Evolutionary conservation across 2,888 invertebrate species (phyloP), one percentile per base, ranked within the genome.

Genomic region (Biston betularia): DNA sequence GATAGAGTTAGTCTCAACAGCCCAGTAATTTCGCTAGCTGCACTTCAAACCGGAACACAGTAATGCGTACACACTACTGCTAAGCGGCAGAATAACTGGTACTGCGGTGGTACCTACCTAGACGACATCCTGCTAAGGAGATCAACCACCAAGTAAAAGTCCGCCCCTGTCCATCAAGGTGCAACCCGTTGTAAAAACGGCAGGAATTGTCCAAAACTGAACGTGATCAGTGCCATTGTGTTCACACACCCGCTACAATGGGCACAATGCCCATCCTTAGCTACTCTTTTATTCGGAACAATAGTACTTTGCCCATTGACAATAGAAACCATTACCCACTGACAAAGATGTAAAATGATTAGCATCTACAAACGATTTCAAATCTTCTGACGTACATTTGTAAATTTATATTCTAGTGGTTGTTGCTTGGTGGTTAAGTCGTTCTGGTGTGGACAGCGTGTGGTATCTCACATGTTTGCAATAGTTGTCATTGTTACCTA

Each of bases 181-280:
- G 93, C 92, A 92, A 92, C 90, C 91, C 91, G 89, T 92, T 92
- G 92, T 91, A 93, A 92, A 92, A 93, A 92, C 85, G 79, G 77
- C 84, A 82, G 84, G 90, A 91, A 93, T 92, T 92, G 91, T 91
- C 92, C 92, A 92, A 93, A 92, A 93, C 88, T 87, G 88, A 91
- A 89, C 89, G 90, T 88, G 90, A 90, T 90, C 90, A 84, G 76
- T 57, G 62, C 76, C 85, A 86, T 93, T 93, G 92, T 93, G 81
- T 82, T 68, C 86, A 74, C 89, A 93, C 93, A 93, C 93, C 93
- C 92, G 88, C 89, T 84, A 93, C 92, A 93, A 93, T 90, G 82
- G 75, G 70, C 79, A 90, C 89, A 92, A 92, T 85, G 87, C 84
- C 92, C 90, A 91, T 93, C 92, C 88, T 93, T 92, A 93, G 92